phyloP scores from a whole-genome alignment of 2,113 vertebrate genomes.

The Mungos mungo region DNA sequence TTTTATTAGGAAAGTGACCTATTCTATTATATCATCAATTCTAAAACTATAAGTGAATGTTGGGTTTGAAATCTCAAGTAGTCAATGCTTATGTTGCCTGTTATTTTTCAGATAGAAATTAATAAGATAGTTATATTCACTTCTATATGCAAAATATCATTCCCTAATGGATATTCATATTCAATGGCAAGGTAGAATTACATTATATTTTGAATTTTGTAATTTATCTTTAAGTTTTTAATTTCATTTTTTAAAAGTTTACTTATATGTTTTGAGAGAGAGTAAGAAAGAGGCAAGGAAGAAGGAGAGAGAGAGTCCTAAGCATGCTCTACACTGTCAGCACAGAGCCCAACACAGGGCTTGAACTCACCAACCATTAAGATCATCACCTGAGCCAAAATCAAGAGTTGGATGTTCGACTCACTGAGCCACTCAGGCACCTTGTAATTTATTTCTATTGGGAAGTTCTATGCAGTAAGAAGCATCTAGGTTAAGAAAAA shows the following conservation, averaged over 20 bases:
- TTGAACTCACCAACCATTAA: too few species aligned
- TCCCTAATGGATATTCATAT: neutral
- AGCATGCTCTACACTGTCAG: too few species aligned
- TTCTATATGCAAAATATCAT: neutral
- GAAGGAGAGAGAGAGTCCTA: too few species aligned
- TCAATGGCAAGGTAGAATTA: neutral
- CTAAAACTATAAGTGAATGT: neutral
- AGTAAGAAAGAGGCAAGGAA: too few species aligned
- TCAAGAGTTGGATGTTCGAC: too few species aligned
- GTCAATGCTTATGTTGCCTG: neutral
- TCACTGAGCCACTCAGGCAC: too few species aligned
- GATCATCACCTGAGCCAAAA: too few species aligned
- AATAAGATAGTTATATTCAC: neutral
- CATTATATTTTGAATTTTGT: neutral
- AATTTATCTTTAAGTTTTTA: neutral
- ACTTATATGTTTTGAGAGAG: too few species aligned
- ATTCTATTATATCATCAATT: neutral
- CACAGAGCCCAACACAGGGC: too few species aligned
- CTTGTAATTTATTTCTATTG: neutral
- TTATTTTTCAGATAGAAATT: neutral
- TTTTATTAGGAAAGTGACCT: neutral
- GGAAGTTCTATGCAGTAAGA: neutral
- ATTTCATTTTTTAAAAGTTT: too few species aligned
- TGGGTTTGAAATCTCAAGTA: neutral
- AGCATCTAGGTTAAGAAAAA: neutral